Evolutionary conservation across 1,140 invertebrate species (phyloP).

Genomic region (Chymomyza costata): DNA sequence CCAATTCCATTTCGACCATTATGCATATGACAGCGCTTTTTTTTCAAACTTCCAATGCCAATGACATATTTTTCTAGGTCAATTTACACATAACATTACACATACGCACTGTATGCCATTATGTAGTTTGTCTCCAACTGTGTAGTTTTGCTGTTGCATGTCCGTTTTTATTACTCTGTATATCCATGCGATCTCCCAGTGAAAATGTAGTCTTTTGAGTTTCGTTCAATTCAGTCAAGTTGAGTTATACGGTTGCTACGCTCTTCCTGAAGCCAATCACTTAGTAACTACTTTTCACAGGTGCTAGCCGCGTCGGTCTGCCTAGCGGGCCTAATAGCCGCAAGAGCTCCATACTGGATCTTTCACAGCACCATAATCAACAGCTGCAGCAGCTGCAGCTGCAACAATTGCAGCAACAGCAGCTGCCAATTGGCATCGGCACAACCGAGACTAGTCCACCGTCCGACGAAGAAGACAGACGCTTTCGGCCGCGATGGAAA

Average conservation of each 20-base stretch:
- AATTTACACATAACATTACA: too few species aligned
- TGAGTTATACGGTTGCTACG: conserved; percentile 18
- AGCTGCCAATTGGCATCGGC: conserved; percentile 57
- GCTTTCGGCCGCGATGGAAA: conserved; percentile 64
- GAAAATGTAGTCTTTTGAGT: conserved; percentile 48
- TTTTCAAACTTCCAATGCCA: too few species aligned
- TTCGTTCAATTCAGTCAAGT: conserved; percentile 36
- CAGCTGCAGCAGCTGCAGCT: conserved; percentile 38
- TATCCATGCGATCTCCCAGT: too few species aligned
- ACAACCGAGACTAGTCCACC: conserved; percentile 76
- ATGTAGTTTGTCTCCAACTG: too few species aligned
- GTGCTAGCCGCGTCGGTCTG: conserved; percentile 62
- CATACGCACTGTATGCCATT: too few species aligned
- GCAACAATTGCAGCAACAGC: conserved; percentile 35
- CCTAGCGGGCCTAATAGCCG: conserved; percentile 67
- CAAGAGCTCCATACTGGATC: conserved; percentile 61
- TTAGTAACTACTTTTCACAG: conserved; percentile 20
- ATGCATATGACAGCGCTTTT: neutral
- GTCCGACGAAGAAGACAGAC: conserved; percentile 73
- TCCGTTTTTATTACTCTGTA: conserved; percentile 20
- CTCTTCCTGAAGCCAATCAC: too few species aligned
- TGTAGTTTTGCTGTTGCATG: conserved; percentile 2
- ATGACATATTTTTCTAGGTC: too few species aligned
- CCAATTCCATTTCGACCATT: conserved; percentile 18
- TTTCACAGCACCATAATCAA: conserved; percentile 59